Percentiles rank a stretch among this genome's conserved stretches.
Conservation (phyloP, 2,113 vertebrate species). For the Corythoichthys intestinalis region DNA sequence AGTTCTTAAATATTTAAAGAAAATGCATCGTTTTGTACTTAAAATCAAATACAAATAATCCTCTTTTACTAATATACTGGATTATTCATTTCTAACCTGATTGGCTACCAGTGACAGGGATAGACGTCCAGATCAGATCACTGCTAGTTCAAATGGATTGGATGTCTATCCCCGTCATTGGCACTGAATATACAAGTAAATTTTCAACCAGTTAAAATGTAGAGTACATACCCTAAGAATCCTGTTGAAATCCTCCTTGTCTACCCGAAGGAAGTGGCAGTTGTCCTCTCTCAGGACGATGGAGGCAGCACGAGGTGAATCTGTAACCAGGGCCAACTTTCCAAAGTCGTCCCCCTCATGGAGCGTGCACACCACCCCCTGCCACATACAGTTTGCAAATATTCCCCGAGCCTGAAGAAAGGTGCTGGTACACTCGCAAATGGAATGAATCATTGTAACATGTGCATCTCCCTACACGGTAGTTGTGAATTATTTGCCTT, state of each 20-base stretch:
- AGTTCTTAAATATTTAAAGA: no score
- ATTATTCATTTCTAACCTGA: no score
- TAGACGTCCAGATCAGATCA: no score
- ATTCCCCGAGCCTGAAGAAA: conserved; percentile 11
- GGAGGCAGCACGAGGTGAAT: conserved; percentile 92
- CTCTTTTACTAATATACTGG: no score
- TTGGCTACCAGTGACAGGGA: no score
- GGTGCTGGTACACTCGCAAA: conserved; percentile 1
- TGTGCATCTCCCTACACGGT: conserved; percentile 5
- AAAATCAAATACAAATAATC: no score
- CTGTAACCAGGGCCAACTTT: conserved; percentile 93
- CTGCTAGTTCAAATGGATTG: no score
- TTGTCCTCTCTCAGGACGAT: conserved; percentile 96
- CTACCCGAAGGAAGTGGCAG: conserved; percentile 95
- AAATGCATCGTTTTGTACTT: no score
- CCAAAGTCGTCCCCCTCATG: conserved; percentile 98
- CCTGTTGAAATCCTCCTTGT: conserved; percentile 98
- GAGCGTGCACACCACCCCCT: conserved; percentile 97
- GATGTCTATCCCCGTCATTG: no score
- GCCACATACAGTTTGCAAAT: conserved; percentile 22
- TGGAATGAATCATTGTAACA: conserved; percentile 18
- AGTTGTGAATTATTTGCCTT: conserved; percentile 28
- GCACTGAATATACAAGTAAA: neutral
- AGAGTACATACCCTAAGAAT: conserved; percentile 84
- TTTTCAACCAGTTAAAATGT: neutral